Evolutionary conservation across 2,888 invertebrate genomes (phyloP).

Genomic region (Ariolimax columbianus): DNA sequence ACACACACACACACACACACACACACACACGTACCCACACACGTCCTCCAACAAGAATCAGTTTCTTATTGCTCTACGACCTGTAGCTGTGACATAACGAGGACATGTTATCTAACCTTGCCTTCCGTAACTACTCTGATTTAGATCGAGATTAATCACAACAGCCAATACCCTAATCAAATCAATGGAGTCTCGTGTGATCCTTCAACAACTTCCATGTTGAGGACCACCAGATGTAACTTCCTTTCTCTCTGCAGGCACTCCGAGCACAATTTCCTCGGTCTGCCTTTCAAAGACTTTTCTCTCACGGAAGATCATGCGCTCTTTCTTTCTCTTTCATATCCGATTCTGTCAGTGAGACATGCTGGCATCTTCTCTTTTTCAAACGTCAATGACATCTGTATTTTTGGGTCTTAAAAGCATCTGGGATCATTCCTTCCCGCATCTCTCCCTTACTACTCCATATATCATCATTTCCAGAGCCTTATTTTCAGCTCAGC

Average conservation of each 20-base stretch:
- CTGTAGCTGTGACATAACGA: background rate
- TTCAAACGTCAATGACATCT: background rate
- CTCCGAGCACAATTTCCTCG: background rate
- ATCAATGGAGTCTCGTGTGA: background rate
- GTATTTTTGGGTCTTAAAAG: background rate
- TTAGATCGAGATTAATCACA: background rate
- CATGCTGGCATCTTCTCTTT: background rate
- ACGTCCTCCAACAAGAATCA: too few species aligned
- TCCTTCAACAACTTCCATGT: constrained; percentile 13
- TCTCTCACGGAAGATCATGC: background rate
- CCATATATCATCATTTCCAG: constrained; percentile 16
- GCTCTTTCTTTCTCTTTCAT: background rate
- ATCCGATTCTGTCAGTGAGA: background rate
- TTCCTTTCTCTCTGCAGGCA: background rate
- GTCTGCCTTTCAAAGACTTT: background rate
- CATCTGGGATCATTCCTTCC: background rate
- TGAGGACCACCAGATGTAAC: background rate
- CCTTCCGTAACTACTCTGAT: background rate
- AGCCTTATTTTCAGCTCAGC: background rate
- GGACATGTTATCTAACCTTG: background rate
- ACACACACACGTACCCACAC: too few species aligned
- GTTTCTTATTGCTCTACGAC: too few species aligned
- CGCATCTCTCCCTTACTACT: background rate
- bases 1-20: too few species aligned
- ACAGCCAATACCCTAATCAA: background rate